Conservation (phyloP, 2,797 vertebrate genomes). For the Protonibea diacanthus region DNA sequence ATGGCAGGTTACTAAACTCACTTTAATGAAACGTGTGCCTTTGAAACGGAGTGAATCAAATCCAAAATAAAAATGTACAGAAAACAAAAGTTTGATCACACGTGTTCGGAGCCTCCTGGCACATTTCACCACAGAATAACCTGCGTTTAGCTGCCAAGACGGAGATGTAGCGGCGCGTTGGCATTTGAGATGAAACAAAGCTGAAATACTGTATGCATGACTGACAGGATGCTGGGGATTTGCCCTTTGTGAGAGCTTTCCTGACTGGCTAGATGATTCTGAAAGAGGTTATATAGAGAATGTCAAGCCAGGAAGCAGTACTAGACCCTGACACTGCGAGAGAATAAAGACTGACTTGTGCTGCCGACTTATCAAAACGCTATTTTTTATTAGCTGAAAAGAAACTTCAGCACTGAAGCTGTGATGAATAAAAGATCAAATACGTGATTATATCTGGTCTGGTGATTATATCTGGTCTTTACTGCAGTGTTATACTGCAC, state of each 20-base stretch:
- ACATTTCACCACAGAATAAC: constrained; percentile 30
- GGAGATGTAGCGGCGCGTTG: constrained; percentile 16
- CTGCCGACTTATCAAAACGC: constrained; percentile 43
- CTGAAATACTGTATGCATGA: constrained; percentile 57
- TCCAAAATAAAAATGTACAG: neutral
- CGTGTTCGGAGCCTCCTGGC: constrained; percentile 12
- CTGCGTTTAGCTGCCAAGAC: constrained; percentile 39
- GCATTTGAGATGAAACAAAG: constrained; percentile 61
- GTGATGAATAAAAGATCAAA: constrained; percentile 73
- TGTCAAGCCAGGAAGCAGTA: constrained; percentile 37
- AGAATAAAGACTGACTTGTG: constrained; percentile 38
- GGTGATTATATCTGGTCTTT: constrained; percentile 72
- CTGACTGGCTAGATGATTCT: constrained; percentile 52
- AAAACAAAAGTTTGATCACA: constrained; percentile 14
- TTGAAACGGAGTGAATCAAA: constrained; percentile 15
- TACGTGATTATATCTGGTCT: constrained; percentile 64
- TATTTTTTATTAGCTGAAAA: constrained; percentile 48
- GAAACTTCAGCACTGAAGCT: constrained; percentile 40
- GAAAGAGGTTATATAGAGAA: constrained; percentile 51
- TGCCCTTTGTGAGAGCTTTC: constrained; percentile 52
- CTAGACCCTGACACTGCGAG: neutral
- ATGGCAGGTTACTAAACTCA: constrained; percentile 56
- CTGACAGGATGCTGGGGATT: constrained; percentile 54
- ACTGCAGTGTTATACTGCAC: constrained; percentile 70
- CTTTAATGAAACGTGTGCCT: constrained; percentile 46